Base-by-base conservation (phyloP, 2,888 invertebrate genomes). In the Hesperia comma region DNA sequence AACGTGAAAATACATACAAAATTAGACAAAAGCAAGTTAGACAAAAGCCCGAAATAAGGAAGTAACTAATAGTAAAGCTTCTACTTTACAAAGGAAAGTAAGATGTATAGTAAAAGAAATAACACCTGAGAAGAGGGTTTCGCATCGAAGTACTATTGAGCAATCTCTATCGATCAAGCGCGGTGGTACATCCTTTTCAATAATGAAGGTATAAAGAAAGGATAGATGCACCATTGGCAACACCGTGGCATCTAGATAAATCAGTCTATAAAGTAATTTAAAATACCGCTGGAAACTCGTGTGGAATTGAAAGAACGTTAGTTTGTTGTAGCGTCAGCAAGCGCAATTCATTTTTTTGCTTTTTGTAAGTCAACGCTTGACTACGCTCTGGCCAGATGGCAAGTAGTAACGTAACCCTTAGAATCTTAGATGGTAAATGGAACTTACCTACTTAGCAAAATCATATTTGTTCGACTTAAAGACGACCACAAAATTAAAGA, bases 261-360 rank as follows among this genome's bases (percentile, higher is more conserved):
- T 68, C 63, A 63, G 61, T 58, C 62, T 63, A 55, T 68, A 51
- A 68, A 68, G 62, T 62, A 68, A 68, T 68, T 68, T 68, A 63
- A 63, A 68, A 68, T 68, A 68, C 61, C 57, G 68, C 57, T 68
- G 37, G 62, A 53, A 63, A 68, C 62, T 68, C 62, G 51, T 43
- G 37, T 37, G 17, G 68, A 68, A 62, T 68, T 62, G 68, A 68
- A 68, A 62, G 61, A 37, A 55, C 57, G 57, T 51, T 63, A 61
- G 32, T 57, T 51, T 53, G 19, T n/a, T 5, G 68, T 67, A 67
- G 40, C 51, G 68, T 68, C 40, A 14, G 62, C 61, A 68, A 17
- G 19, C 3, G 26, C 26, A 26, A 26, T 26, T 5, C 26, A 26
- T 5, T 26, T 26, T 26, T 26, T 4, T 26, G 5, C 26, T 26